phyloP scores from a whole-genome alignment of 2,797 vertebrate genomes.

The Argyrosomus regius region DNA sequence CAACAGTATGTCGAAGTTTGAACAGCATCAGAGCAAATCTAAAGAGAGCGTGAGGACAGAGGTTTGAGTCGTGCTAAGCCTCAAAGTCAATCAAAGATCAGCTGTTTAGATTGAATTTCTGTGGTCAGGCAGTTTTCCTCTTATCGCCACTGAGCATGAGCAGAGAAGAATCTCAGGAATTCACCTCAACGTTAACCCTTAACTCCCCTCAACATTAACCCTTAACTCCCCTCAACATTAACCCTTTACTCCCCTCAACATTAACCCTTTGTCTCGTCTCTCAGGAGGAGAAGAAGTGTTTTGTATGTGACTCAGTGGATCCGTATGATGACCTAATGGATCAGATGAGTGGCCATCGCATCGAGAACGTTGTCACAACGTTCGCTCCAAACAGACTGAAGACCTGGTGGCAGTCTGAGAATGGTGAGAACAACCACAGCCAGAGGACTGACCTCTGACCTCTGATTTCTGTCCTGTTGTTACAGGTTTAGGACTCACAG shows the following conservation, averaged over 20 bases:
- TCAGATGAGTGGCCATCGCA: conserved; percentile 88
- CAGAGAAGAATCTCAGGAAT: conserved; percentile 71
- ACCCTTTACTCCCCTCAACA: background rate
- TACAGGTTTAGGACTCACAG: background rate
- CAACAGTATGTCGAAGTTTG: too few relatives aligned
- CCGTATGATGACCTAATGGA: conserved; percentile 85
- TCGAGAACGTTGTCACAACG: conserved; percentile 96
- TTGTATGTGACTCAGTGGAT: conserved; percentile 90
- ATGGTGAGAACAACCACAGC: conserved; percentile 82
- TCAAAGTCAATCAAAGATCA: too few relatives aligned
- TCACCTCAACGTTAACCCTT: conserved; percentile 23
- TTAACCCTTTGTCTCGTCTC: conserved; percentile 22
- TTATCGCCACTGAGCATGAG: background rate
- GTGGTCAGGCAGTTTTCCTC: background rate
- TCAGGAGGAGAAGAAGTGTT: conserved; percentile 99
- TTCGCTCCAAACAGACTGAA: conserved; percentile 95
- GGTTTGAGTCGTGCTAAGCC: too few relatives aligned
- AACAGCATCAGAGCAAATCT: too few relatives aligned
- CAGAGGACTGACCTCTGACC: background rate
- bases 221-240: background rate
- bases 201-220: conserved; percentile 5
- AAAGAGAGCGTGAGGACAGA: too few relatives aligned
- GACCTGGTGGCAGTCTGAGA: conserved; percentile 99
- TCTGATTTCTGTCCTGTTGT: background rate
- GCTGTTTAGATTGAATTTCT: background rate